phyloP scores from a whole-genome alignment of 2,797 vertebrate genomes.

The Leuciscus waleckii region DNA sequence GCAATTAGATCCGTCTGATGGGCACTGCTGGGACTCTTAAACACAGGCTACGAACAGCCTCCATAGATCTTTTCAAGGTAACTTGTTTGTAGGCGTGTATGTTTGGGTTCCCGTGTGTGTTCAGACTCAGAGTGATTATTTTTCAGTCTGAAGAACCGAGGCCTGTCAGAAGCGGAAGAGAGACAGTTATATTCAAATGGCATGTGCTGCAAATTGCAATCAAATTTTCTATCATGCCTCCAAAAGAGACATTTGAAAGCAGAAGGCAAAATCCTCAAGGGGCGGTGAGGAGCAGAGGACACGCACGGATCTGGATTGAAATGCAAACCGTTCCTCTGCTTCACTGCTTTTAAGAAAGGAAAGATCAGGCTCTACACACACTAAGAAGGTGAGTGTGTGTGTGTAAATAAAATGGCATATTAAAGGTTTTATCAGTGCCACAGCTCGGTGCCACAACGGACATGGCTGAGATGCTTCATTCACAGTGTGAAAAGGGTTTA shows the following conservation, averaged over 20 bases:
- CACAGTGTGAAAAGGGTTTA: constrained; percentile 49
- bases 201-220: constrained; percentile 24
- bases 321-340: constrained; percentile 28
- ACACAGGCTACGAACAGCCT: constrained; percentile 41
- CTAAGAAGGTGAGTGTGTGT: neutral
- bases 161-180: neutral
- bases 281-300: constrained; percentile 36
- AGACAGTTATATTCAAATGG: constrained; percentile 6
- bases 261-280: constrained; percentile 27
- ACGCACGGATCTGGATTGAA: constrained; percentile 31
- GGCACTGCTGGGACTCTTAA: constrained; percentile 47
- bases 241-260: constrained; percentile 13
- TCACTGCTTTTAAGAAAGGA: constrained; percentile 51
- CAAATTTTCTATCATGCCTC: constrained; percentile 10
- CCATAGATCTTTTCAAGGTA: constrained; percentile 48
- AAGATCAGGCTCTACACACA: constrained; percentile 40
- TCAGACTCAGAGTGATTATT: constrained; percentile 32
- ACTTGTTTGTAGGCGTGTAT: constrained; percentile 23
- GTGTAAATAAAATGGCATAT: constrained; percentile 46
- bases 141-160: constrained; percentile 1
- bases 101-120: constrained; percentile 9
- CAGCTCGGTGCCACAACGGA: constrained; percentile 44
- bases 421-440: constrained; percentile 50
- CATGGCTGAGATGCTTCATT: constrained; percentile 49
- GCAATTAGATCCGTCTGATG: constrained; percentile 55